Evolutionary conservation across 2,113 vertebrate species (phyloP), one percentile per base, ranked within the genome.

Genomic region (Eublepharis macularius): DNA sequence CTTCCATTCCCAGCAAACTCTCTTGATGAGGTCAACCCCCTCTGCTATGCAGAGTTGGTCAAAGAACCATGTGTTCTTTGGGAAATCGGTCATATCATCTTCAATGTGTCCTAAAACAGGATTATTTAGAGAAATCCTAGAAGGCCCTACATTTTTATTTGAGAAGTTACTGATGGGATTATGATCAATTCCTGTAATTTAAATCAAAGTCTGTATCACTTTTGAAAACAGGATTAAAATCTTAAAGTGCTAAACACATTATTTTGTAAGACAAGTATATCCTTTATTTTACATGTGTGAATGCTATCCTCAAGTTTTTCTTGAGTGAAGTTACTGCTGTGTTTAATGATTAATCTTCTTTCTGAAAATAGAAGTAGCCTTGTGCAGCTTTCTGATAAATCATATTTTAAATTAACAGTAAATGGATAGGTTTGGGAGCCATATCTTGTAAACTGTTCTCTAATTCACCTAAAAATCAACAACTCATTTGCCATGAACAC

Each of bases 21-120:
- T 36, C 36, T 12, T 68, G 39, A n/a, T 34, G 76, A 60, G 86
- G 88, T 47, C 88, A 82, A 81, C 32, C 21, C 41, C 21, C 41
- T 29, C 1, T 78, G 86, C 45, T 85, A 72, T 10, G 4, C 11
- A 32, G 34, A 75, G 39, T 29, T 36, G 9, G 4, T 43, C 36
- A 70, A 81, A 83, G 82, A 57, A 83, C 11, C 57, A 21, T 19
- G 47, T 49, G 2, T 51, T 2, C 83, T 89, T 75, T 60, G 29
- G 76, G 2, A 36, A 47, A 79, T 29, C 80, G 81, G 82, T 57
- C 54, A 11, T 54, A 57, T 92, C 89, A 76, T 68, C 87, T 2
- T 79, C 77, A 84, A 80, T 92, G 60, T 60, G 54, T 66, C 2
- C 17, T 6, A 17, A 74, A 63, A 45, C 13, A 34, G n/a, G 16